Evolutionary conservation across 1,140 invertebrate genomes (phyloP).

Genomic region (Orius insidiosus): DNA sequence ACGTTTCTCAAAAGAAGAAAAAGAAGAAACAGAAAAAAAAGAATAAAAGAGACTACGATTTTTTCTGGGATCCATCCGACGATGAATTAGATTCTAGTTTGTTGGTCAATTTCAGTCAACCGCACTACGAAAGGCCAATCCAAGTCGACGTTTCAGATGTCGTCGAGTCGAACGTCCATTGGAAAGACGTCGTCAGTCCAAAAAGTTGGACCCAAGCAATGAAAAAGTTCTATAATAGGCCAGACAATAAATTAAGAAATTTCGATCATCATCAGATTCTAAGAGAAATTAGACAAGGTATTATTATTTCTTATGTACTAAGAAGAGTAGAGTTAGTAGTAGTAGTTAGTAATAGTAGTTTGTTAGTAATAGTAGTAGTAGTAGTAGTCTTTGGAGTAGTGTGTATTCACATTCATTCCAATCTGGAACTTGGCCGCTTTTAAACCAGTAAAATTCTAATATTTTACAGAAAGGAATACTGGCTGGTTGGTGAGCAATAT

Average conservation of each 20-base stretch:
- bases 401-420: too few species aligned
- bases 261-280: slow-evolving; percentile 10
- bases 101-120: not conserved
- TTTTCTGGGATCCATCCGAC: not conserved
- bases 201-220: slow-evolving; percentile 6
- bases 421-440: too few species aligned
- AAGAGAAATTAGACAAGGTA: slow-evolving; percentile 6
- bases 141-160: slow-evolving; percentile 1
- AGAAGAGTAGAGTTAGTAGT: too few species aligned
- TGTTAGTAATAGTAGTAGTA: too few species aligned
- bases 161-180: not conserved
- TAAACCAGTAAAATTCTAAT: too few species aligned
- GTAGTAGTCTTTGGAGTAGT: too few species aligned
- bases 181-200: slow-evolving; percentile 7
- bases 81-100: not conserved
- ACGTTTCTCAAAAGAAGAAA: not conserved
- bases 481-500: too few species aligned
- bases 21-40: not conserved
- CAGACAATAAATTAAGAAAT: slow-evolving; percentile 1
- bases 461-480: too few species aligned
- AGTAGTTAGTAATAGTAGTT: too few species aligned
- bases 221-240: slow-evolving; percentile 9
- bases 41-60: not conserved
- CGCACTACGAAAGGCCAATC: not conserved
- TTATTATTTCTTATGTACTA: not conserved